phyloP scores from a whole-genome alignment of 2,797 vertebrate genomes.

The Petrocephalus schoutedeni region DNA sequence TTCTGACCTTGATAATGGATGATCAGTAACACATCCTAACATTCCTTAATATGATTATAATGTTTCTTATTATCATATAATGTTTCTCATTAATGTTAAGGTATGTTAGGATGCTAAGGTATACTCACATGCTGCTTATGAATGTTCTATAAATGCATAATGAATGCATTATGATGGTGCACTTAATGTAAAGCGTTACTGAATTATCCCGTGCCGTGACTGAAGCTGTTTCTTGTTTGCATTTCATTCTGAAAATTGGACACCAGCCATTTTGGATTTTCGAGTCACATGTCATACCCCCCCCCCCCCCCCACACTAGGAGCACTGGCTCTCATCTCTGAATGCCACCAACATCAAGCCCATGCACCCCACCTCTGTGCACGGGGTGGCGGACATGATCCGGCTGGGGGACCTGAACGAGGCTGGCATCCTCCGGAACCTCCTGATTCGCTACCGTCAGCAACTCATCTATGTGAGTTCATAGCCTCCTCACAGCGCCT shows the following conservation, averaged over 20 bases:
- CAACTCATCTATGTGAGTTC: conserved; percentile 84
- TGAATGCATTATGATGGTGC: background rate
- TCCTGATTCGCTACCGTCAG: conserved; percentile 90
- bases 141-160: background rate
- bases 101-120: background rate
- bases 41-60: too few species aligned
- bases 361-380: conserved; percentile 97
- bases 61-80: too few species aligned
- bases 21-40: too few species aligned
- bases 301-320: conserved; percentile 54
- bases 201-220: background rate
- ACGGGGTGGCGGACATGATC: conserved; percentile 97
- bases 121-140: background rate
- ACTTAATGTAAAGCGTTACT: background rate
- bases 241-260: background rate
- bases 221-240: background rate
- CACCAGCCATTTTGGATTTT: background rate
- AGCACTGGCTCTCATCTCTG: conserved; percentile 89
- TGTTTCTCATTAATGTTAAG: background rate
- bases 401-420: conserved; percentile 92
- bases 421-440: conserved; percentile 89
- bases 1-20: background rate
- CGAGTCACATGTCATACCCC: background rate
- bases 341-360: conserved; percentile 88
- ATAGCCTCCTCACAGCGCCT: background rate